These are phyloP conservation scores for Oncorhynchus tshawytscha DNA, from an alignment of 2,113 vertebrate genomes.

Conservation along the genomic window DNA sequence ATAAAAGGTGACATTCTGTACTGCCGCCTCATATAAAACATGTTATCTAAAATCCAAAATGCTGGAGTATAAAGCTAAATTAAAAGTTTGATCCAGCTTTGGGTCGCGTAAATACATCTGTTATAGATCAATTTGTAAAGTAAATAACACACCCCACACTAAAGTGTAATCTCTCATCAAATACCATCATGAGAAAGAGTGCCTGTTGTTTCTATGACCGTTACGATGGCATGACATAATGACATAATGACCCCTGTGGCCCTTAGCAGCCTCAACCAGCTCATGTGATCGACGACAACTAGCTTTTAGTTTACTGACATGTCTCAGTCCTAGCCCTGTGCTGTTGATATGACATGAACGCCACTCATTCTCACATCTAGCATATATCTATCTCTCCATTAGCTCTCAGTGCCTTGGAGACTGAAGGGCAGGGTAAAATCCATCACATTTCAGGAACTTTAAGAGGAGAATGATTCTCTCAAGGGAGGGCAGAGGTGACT, in stretches of 20 bases:
- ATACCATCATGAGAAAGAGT: neutral
- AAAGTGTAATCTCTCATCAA: neutral
- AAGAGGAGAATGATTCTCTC: neutral
- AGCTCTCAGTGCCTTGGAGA: neutral
- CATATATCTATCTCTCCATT: neutral
- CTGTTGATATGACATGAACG: neutral
- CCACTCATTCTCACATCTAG: neutral
- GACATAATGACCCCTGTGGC: neutral
- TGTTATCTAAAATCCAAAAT: too few species aligned
- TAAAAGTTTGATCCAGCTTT: too few species aligned
- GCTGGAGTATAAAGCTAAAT: too few species aligned
- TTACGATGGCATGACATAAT: neutral
- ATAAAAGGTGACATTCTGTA: too few species aligned
- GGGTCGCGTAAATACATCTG: too few species aligned
- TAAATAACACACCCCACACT: too few species aligned
- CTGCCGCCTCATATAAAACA: too few species aligned
- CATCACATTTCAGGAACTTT: neutral
- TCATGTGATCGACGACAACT: neutral
- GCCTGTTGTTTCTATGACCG: neutral
- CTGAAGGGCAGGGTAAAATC: neutral
- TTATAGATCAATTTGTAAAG: too few species aligned
- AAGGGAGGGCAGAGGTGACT: slow-evolving; percentile 1
- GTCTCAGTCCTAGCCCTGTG: neutral
- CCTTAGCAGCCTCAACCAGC: neutral
- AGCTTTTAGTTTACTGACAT: neutral